These are phyloP conservation scores for Spizella passerina DNA, from an alignment of 2,797 vertebrate genomes.

Conservation along the genomic window DNA sequence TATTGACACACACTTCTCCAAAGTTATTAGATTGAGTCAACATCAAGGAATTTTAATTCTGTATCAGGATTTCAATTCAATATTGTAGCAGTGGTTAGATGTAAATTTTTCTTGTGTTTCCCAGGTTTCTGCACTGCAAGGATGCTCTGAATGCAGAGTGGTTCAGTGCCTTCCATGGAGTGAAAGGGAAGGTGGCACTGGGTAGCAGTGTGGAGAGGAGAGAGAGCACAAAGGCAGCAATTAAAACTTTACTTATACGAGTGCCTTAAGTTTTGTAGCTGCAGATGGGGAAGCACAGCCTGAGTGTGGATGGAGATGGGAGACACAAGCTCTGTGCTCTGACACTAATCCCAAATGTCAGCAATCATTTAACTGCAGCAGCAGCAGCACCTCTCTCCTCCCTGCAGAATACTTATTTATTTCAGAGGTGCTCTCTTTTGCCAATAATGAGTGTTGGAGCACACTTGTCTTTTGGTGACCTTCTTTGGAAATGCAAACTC, in stretches of 20 bases:
- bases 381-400: neutral
- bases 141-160: neutral
- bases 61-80: neutral
- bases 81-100: neutral
- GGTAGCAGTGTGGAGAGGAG: neutral
- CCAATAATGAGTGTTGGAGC: neutral
- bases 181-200: neutral
- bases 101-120: neutral
- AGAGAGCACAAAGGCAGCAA: neutral
- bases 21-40: neutral
- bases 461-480: neutral
- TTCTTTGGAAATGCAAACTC: neutral
- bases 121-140: neutral
- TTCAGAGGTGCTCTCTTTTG: neutral
- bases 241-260: neutral
- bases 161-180: neutral
- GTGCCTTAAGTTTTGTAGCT: neutral
- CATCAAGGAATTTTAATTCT: neutral
- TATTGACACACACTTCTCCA: neutral
- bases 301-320: neutral
- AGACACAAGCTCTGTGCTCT: neutral
- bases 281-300: neutral
- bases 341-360: fast-evolving
- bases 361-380: neutral
- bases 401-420: neutral